These are phyloP conservation scores for Acanthosepion lycidas DNA, from an alignment of 2,888 invertebrate species.

Conservation along the genomic window DNA sequence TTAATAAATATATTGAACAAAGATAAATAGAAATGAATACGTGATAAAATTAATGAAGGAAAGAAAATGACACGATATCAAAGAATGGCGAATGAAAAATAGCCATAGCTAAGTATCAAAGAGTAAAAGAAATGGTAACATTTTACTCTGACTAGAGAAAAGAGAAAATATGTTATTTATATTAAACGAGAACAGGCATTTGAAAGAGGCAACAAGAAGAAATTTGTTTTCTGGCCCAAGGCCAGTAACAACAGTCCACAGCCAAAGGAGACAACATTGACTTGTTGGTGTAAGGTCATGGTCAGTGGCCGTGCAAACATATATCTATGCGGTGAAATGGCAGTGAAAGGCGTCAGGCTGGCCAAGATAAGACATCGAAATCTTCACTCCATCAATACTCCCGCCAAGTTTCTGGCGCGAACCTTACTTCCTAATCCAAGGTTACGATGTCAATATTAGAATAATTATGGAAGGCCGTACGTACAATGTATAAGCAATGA, in stretches of 20 bases:
- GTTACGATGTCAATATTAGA: not conserved
- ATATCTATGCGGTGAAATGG: not conserved
- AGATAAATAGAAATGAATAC: too few relatives aligned
- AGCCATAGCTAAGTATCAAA: too few relatives aligned
- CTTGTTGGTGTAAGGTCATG: not conserved
- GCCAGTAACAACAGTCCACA: not conserved
- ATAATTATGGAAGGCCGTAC: not conserved
- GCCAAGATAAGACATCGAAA: not conserved
- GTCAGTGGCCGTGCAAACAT: not conserved
- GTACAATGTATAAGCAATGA: not conserved
- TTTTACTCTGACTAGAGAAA: too few relatives aligned
- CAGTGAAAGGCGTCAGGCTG: not conserved
- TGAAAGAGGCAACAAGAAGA: not conserved
- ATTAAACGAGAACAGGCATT: not conserved
- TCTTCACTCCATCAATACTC: slow-evolving; percentile 33
- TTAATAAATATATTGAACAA: too few relatives aligned
- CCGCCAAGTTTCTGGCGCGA: not conserved
- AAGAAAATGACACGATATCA: too few relatives aligned
- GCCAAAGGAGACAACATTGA: not conserved
- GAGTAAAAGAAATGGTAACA: too few relatives aligned
- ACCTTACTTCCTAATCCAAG: not conserved
- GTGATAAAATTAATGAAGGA: too few relatives aligned
- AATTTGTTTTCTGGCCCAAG: not conserved
- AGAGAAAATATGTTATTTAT: too few relatives aligned
- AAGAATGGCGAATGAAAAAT: too few relatives aligned